phyloP scores from a whole-genome alignment of 2,888 invertebrate genomes.

The Trissolcus japonicus region DNA sequence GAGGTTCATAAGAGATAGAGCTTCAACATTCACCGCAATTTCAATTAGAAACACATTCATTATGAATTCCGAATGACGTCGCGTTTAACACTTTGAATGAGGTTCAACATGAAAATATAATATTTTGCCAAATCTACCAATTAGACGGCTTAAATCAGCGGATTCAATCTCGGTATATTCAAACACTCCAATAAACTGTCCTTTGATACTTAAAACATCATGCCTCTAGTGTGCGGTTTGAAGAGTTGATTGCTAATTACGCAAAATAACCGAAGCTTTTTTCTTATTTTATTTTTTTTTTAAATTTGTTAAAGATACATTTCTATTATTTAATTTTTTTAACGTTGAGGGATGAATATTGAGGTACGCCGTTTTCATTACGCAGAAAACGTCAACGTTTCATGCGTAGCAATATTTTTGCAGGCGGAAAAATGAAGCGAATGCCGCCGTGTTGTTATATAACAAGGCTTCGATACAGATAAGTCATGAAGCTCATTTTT shows the following conservation, averaged over 20 bases:
- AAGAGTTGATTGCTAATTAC: constrained; percentile 8
- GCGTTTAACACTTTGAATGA: constrained; percentile 11
- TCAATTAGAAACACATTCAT: constrained; percentile 27
- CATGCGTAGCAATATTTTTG: not conserved
- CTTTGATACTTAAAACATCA: constrained; percentile 32
- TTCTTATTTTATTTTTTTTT: too few relatives aligned
- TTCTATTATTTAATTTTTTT: not conserved
- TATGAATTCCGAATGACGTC: constrained; percentile 18
- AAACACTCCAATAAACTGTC: constrained; percentile 29
- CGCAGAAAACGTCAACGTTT: too few relatives aligned
- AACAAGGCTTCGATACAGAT: constrained; percentile 71
- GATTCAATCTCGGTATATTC: constrained; percentile 37
- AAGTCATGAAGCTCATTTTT: constrained; percentile 74
- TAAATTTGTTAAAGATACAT: too few relatives aligned
- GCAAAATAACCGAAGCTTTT: too few relatives aligned
- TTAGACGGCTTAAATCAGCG: constrained; percentile 40
- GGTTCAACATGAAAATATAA: constrained; percentile 21
- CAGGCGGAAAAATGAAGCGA: not conserved
- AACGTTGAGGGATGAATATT: not conserved
- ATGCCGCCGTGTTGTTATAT: constrained; percentile 44
- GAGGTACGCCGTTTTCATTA: not conserved
- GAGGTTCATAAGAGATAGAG: too few relatives aligned
- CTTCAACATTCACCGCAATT: not conserved
- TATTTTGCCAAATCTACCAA: constrained; percentile 32
- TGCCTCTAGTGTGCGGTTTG: constrained; percentile 13